These are phyloP conservation scores for Phaetusa simplex DNA, from an alignment of 2,113 vertebrate genomes.

Conservation along the genomic window DNA sequence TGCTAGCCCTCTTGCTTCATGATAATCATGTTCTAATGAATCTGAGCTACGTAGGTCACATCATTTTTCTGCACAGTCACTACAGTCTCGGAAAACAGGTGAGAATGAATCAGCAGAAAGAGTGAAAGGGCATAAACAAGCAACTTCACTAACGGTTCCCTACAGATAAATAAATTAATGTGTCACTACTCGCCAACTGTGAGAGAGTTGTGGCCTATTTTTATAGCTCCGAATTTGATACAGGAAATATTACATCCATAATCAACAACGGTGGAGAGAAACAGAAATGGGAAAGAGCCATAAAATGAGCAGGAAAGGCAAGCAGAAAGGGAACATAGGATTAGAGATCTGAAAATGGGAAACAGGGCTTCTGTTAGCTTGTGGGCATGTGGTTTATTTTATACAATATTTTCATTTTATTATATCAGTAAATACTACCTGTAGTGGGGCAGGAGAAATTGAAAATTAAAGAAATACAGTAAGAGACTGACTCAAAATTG, in stretches of 20 bases:
- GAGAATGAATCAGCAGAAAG: neutral
- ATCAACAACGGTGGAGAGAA: neutral
- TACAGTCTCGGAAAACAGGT: neutral
- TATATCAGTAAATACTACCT: neutral
- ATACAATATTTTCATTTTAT: neutral
- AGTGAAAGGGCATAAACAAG: neutral
- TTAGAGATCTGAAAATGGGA: neutral
- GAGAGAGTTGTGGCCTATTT: neutral
- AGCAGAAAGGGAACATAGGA: neutral
- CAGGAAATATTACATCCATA: neutral
- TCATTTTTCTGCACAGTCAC: neutral
- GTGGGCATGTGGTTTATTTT: neutral
- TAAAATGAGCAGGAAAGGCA: constrained; percentile 25
- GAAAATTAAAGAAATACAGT: neutral
- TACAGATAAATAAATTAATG: neutral
- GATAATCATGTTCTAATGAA: neutral
- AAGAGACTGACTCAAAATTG: neutral
- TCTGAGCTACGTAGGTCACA: neutral
- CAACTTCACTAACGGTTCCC: neutral
- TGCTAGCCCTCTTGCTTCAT: neutral
- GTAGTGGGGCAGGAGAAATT: neutral
- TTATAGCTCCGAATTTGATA: constrained; percentile 12
- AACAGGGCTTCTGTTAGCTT: neutral
- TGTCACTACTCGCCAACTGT: neutral
- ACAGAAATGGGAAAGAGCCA: neutral